Percentiles rank a stretch among this genome's conserved stretches.
phyloP scores from a whole-genome alignment of 2,113 vertebrate genomes.

The Pteropus alecto region DNA sequence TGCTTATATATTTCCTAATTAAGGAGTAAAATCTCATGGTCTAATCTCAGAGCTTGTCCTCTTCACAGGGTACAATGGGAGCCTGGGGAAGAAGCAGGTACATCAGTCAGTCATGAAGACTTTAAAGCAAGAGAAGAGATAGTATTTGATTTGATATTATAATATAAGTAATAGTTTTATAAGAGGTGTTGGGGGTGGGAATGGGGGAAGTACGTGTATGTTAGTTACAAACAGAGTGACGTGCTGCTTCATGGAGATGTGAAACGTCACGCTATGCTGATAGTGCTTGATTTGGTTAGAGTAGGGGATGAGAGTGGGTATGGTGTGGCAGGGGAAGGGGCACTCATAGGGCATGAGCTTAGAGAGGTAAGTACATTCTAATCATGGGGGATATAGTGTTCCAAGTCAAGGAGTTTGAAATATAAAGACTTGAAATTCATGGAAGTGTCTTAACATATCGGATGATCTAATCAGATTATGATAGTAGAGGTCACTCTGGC shows the following conservation, averaged over 20 bases:
- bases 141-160: constrained; percentile 14
- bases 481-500: neutral
- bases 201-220: neutral
- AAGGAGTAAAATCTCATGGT: neutral
- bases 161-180: neutral
- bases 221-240: neutral
- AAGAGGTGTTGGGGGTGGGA: neutral
- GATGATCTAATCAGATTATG: neutral
- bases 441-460: neutral
- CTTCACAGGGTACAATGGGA: neutral
- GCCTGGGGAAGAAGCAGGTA: neutral
- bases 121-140: neutral
- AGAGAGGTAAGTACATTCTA: neutral
- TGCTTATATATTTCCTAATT: neutral
- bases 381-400: neutral
- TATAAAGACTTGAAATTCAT: neutral
- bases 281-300: neutral
- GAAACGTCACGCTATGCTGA: rapidly evolving
- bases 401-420: neutral
- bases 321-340: neutral
- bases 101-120: neutral
- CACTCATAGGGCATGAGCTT: no score
- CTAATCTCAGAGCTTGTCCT: neutral
- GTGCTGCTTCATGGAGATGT: neutral
- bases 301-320: neutral